A percentile compares a stretch with the other conserved stretches of the same genome.
Evolutionary conservation across 1,140 invertebrate species (phyloP).

Genomic region (Lordiphosa collinella): DNA sequence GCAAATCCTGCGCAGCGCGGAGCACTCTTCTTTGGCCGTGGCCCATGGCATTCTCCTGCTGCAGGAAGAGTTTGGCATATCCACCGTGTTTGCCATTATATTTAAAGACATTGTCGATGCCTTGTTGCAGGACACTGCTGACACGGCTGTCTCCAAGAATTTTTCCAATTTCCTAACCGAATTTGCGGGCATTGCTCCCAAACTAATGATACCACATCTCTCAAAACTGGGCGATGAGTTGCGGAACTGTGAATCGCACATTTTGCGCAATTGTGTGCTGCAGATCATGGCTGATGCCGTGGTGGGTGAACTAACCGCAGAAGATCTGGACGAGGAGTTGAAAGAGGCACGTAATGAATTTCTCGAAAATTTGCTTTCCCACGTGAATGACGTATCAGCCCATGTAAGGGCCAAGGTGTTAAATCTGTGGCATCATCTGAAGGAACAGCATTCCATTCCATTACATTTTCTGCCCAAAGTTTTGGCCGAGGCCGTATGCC

Average conservation of each 20-base stretch:
- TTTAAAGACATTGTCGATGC: constrained; percentile 67
- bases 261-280: constrained; percentile 89
- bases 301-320: constrained; percentile 84
- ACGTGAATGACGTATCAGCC: constrained; percentile 90
- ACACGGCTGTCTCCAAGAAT: constrained; percentile 56
- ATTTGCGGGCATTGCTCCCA: constrained; percentile 51
- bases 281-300: constrained; percentile 89
- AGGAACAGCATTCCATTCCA: constrained; percentile 87
- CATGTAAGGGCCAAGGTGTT: constrained; percentile 91
- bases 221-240: constrained; percentile 67
- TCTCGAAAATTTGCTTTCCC: constrained; percentile 87
- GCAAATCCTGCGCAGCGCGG: constrained; percentile 77
- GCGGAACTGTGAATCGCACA: constrained; percentile 83
- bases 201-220: constrained; percentile 68
- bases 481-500: constrained; percentile 83
- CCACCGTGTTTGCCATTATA: constrained; percentile 59
- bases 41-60: constrained; percentile 67
- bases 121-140: constrained; percentile 48
- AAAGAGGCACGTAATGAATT: constrained; percentile 85
- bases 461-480: constrained; percentile 84
- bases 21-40: constrained; percentile 55
- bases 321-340: constrained; percentile 85
- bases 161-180: constrained; percentile 72
- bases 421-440: constrained; percentile 87
- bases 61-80: constrained; percentile 70